phyloP scores from a whole-genome alignment of 2,888 invertebrate genomes.

The Glaucopsyche alexis region DNA sequence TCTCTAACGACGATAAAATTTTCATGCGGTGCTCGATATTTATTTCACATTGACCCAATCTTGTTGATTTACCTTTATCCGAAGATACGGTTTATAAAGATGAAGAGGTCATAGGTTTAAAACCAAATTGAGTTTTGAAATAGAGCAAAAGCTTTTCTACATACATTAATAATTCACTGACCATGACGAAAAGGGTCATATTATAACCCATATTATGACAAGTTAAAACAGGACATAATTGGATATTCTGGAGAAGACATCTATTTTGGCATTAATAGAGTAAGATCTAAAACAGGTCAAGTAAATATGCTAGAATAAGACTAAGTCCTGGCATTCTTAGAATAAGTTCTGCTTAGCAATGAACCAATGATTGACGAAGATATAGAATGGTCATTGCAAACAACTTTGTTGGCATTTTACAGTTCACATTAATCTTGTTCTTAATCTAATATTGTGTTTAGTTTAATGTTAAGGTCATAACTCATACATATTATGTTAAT shows the following conservation, averaged over 20 bases:
- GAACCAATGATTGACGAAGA: background rate
- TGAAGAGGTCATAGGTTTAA: background rate
- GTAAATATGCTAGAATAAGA: background rate
- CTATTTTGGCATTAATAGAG: too few species aligned
- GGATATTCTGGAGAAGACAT: too few species aligned
- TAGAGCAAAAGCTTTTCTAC: background rate
- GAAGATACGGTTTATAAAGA: background rate
- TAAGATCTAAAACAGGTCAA: too few species aligned
- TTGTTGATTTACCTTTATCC: background rate
- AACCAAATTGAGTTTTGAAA: background rate
- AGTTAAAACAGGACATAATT: too few species aligned
- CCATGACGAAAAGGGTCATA: background rate
- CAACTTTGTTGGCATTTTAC: background rate
- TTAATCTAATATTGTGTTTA: background rate
- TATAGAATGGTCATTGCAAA: conserved; percentile 8
- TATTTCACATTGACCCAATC: conserved; percentile 1
- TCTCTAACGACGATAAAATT: conserved; percentile 49
- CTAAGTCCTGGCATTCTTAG: too few species aligned
- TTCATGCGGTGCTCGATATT: conserved; percentile 40
- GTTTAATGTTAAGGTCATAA: conserved; percentile 1
- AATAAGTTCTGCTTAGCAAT: background rate
- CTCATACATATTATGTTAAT: background rate
- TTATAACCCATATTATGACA: too few species aligned
- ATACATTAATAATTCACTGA: too few species aligned
- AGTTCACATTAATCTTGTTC: conserved; percentile 7